A percentile compares a stretch with the other conserved stretches of the same genome.
phyloP scores from a whole-genome alignment of 1,140 invertebrate species.

The Pseudoatta argentina region DNA sequence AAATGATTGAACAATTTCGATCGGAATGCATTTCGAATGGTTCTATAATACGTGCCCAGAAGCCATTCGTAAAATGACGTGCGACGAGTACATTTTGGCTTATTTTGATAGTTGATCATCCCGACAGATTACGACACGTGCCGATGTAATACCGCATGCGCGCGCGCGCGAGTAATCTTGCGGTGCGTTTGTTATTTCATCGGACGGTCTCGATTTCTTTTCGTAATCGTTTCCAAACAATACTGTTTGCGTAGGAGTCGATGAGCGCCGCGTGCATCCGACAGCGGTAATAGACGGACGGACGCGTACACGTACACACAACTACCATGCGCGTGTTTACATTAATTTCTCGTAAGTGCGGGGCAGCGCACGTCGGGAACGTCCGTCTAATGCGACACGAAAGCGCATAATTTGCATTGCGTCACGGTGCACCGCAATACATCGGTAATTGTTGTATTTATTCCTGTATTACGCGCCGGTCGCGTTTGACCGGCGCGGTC shows the following conservation, averaged over 20 bases:
- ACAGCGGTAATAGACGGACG: constrained; percentile 38
- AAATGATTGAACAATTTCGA: no score
- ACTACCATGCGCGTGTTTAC: constrained; percentile 63
- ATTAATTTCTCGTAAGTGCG: constrained; percentile 68
- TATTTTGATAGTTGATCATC: constrained; percentile 36
- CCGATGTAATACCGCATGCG: constrained; percentile 16
- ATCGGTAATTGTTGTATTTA: constrained; percentile 68
- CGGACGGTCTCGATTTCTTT: constrained; percentile 54
- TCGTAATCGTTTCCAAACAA: constrained; percentile 57
- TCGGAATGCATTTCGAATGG: no score
- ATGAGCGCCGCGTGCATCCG: constrained; percentile 48
- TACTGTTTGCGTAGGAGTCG: constrained; percentile 52
- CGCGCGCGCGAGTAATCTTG: constrained; percentile 42
- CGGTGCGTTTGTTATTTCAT: constrained; percentile 55
- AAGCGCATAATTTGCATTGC: constrained; percentile 71
- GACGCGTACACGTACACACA: constrained; percentile 21
- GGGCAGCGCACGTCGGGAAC: neutral
- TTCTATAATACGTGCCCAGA: no score
- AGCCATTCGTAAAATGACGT: neutral
- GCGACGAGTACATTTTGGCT: constrained; percentile 7
- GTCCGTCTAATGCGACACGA: constrained; percentile 59
- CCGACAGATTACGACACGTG: constrained; percentile 48
- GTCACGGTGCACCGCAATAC: constrained; percentile 51
- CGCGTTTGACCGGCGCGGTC: constrained; percentile 34
- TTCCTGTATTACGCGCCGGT: constrained; percentile 60